These are phyloP conservation scores for Onychorhynchus coronatus DNA, from an alignment of 2,113 vertebrate genomes.

Conservation along the genomic window DNA sequence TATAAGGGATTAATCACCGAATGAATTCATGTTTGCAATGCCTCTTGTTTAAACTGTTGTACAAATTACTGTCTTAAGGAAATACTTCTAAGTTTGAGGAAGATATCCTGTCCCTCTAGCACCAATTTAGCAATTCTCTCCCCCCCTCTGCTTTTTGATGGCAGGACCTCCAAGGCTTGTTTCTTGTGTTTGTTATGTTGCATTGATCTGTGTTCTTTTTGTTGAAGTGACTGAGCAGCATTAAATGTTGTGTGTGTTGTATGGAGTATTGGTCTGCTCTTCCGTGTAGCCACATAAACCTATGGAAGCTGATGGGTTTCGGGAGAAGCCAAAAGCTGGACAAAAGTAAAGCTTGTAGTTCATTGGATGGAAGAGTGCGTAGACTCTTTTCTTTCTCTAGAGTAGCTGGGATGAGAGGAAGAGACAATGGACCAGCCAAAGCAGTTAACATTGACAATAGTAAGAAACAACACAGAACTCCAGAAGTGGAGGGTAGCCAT, in stretches of 20 bases:
- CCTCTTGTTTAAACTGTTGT: neutral
- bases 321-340: neutral
- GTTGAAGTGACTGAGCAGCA: neutral
- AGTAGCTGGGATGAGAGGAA: neutral
- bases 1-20: neutral
- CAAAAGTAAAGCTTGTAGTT: neutral
- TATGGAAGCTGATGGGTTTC: neutral
- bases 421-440: neutral
- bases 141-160: neutral
- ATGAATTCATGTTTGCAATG: neutral
- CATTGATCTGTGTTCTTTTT: neutral
- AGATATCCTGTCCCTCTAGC: neutral
- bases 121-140: neutral
- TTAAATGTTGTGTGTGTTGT: neutral
- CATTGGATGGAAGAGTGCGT: neutral
- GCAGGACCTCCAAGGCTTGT: neutral
- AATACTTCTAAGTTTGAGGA: neutral
- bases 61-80: neutral
- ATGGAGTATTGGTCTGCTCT: neutral
- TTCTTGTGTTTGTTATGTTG: neutral
- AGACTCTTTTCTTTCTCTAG: neutral
- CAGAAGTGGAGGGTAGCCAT: neutral
- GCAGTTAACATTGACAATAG: neutral
- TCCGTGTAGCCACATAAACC: neutral
- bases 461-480: neutral